Conservation (phyloP, 2,113 vertebrate species). For the Pionites leucogaster region DNA sequence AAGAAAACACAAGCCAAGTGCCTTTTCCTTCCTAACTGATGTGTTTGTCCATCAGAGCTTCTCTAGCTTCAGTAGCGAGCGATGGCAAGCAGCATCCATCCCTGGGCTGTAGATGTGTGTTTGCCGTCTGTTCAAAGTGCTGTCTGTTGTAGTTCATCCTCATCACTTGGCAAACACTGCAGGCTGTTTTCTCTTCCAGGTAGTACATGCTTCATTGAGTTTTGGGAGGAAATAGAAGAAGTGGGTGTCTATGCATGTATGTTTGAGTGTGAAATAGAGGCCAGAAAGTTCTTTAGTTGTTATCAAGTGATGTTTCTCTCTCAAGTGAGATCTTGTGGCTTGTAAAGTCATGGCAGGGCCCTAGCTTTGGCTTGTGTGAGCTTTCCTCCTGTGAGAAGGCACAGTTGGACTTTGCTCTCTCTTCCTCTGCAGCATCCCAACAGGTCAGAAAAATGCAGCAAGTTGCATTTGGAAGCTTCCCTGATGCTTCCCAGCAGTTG, state of each 20-base stretch:
- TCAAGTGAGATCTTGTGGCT: neutral
- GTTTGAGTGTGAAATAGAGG: neutral
- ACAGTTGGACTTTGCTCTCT: no score
- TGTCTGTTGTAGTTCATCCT: neutral
- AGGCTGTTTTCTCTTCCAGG: neutral
- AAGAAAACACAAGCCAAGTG: neutral
- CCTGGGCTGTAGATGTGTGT: neutral
- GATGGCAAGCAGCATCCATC: neutral
- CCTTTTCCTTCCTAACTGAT: neutral
- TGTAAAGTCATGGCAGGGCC: neutral
- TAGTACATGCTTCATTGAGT: neutral
- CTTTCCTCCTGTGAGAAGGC: neutral
- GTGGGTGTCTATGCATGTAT: rapidly evolving
- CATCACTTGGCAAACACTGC: no score
- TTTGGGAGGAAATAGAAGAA: neutral
- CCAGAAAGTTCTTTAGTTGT: neutral
- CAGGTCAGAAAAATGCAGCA: neutral
- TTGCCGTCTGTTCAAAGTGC: neutral
- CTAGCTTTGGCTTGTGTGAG: neutral
- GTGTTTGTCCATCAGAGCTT: neutral
- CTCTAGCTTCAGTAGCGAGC: neutral
- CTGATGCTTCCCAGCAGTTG: neutral
- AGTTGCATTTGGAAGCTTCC: neutral
- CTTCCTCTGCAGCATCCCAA: neutral
- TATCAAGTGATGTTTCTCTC: neutral